Conservation (phyloP, 2,888 invertebrate genomes). For the Scaptomyza cyrtandrae region DNA sequence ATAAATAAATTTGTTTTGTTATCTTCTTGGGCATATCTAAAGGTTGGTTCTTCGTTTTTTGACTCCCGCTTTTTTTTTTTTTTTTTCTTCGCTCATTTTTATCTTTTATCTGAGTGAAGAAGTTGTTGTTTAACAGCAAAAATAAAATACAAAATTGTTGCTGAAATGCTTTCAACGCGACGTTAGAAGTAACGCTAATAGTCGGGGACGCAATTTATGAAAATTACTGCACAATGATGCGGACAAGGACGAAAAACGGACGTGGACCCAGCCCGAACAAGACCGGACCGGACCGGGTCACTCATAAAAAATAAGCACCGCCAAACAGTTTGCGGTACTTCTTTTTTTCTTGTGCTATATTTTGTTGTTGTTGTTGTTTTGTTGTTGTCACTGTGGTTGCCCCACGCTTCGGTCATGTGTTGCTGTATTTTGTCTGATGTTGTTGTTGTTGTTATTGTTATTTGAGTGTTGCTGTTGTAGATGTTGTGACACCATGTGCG, state of each 20-base stretch:
- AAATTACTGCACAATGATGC: slow-evolving; percentile 77
- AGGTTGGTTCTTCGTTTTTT: slow-evolving; percentile 22
- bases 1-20: slow-evolving; percentile 68
- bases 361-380: slow-evolving; percentile 7
- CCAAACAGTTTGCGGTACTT: slow-evolving; percentile 57
- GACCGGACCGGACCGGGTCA: slow-evolving; percentile 35
- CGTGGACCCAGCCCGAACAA: slow-evolving; percentile 13
- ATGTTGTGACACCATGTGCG: slow-evolving; percentile 78
- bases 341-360: slow-evolving; percentile 13
- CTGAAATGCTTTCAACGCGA: slow-evolving; percentile 64
- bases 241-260: slow-evolving; percentile 57
- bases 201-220: slow-evolving; percentile 77
- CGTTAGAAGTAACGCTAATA: slow-evolving; percentile 77
- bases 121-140: slow-evolving; percentile 25
- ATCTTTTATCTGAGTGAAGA: slow-evolving; percentile 45
- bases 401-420: slow-evolving; percentile 50
- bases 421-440: slow-evolving; percentile 33
- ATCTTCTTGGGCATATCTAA: slow-evolving; percentile 41
- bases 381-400: slow-evolving; percentile 53
- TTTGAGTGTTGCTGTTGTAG: slow-evolving; percentile 35
- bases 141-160: slow-evolving; percentile 40
- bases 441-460: slow-evolving; percentile 26
- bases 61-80: neutral
- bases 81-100: slow-evolving; percentile 23
- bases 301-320: slow-evolving; percentile 62